Conservation (phyloP, 2,888 invertebrate species). For the Brachyptera risi region DNA sequence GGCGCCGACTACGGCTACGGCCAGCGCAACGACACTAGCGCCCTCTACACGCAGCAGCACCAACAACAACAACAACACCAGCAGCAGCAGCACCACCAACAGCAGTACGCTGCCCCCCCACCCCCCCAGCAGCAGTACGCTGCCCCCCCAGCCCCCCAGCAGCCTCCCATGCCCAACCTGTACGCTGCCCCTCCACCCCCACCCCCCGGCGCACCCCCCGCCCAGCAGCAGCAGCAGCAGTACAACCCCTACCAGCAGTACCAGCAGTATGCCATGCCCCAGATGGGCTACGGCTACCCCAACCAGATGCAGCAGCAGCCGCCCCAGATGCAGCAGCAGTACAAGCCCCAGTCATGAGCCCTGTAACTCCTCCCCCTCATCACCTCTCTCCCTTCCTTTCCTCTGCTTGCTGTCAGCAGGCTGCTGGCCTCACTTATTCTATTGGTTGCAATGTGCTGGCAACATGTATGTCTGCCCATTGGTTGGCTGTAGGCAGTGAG, state of each 20-base stretch:
- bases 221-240: neutral
- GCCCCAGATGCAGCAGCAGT: neutral
- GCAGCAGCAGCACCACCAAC: conserved; percentile 18
- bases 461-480: neutral
- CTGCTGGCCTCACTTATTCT: too few relatives aligned
- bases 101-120: conserved; percentile 34
- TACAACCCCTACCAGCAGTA: conserved; percentile 14
- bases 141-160: conserved; percentile 34
- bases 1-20: conserved; percentile 20
- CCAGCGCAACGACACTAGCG: conserved; percentile 45
- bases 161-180: conserved; percentile 38
- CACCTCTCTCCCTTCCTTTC: too few relatives aligned
- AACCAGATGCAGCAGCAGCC: neutral
- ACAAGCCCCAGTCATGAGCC: neutral
- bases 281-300: neutral
- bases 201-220: conserved; percentile 31
- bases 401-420: neutral
- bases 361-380: neutral
- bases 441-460: too few relatives aligned
- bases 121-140: conserved; percentile 25
- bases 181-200: conserved; percentile 16
- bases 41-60: conserved; percentile 46
- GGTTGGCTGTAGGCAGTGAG: neutral
- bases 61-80: conserved; percentile 17
- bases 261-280: conserved; percentile 2